Conservation (phyloP, 2,888 invertebrate genomes). For the Copidosoma aretas region DNA sequence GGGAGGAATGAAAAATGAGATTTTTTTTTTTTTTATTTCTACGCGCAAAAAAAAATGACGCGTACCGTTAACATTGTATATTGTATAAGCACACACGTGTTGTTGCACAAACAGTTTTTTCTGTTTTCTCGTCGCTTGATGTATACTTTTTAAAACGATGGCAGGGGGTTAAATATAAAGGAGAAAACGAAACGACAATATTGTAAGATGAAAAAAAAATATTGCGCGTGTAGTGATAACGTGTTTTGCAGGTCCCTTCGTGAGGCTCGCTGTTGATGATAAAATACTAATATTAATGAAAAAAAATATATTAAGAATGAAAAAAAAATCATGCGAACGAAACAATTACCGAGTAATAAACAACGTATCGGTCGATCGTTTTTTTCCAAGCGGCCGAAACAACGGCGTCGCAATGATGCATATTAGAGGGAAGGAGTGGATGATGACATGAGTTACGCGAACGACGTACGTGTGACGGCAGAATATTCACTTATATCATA, state of each 20-base stretch:
- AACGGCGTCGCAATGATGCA: not conserved
- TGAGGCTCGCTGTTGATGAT: constrained; percentile 22
- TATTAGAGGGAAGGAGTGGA: not conserved
- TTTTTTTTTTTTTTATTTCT: constrained; percentile 34
- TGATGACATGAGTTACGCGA: not conserved
- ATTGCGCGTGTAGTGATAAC: constrained; percentile 20
- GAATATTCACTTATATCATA: constrained; percentile 9
- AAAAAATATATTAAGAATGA: constrained; percentile 4
- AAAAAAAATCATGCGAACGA: not conserved
- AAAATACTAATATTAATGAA: constrained; percentile 1
- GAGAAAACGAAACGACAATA: constrained; percentile 39
- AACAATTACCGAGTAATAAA: constrained; percentile 3
- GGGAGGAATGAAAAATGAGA: constrained; percentile 4
- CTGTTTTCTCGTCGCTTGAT: constrained; percentile 38
- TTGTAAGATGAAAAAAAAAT: constrained; percentile 15
- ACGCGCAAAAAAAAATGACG: not conserved
- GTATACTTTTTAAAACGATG: constrained; percentile 13
- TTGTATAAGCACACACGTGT: constrained; percentile 27
- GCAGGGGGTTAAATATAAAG: constrained; percentile 13
- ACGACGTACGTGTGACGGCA: constrained; percentile 1
- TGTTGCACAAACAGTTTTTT: constrained; percentile 35
- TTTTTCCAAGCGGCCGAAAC: not conserved
- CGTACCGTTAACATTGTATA: constrained; percentile 25
- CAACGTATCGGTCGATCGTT: not conserved
- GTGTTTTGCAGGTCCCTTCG: constrained; percentile 15